A percentile compares a stretch with the other conserved stretches of the same genome.
Conservation (phyloP, 2,888 invertebrate genomes). For the Drosophila tanythrix region DNA sequence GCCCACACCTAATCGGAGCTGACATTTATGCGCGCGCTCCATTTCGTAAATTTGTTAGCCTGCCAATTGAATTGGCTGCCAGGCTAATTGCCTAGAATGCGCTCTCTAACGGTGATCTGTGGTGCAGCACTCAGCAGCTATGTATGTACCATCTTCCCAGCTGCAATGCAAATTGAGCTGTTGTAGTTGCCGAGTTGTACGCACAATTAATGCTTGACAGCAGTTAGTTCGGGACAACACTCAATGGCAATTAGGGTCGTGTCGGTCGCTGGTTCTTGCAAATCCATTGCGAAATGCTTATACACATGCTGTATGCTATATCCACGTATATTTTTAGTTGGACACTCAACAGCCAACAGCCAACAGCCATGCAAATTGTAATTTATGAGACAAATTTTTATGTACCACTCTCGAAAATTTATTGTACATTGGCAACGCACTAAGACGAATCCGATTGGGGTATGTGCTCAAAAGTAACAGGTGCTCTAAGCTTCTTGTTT, state of each 20-base stretch:
- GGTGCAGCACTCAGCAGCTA: slow-evolving; percentile 7
- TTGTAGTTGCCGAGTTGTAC: slow-evolving; percentile 71
- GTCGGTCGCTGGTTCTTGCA: slow-evolving; percentile 35
- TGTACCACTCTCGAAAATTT: slow-evolving; percentile 72
- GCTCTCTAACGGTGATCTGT: slow-evolving; percentile 58
- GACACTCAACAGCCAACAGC: slow-evolving; percentile 60
- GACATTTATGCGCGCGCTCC: slow-evolving; percentile 80
- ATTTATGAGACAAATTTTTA: slow-evolving; percentile 81
- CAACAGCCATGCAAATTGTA: slow-evolving; percentile 75
- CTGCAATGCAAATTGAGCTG: slow-evolving; percentile 74
- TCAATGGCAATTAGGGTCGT: slow-evolving; percentile 79
- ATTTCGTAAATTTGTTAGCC: slow-evolving; percentile 62
- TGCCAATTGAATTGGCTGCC: slow-evolving; percentile 46
- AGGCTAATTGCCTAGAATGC: slow-evolving; percentile 73
- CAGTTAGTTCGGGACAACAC: slow-evolving; percentile 72
- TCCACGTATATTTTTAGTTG: slow-evolving; percentile 52
- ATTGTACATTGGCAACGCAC: slow-evolving; percentile 54
- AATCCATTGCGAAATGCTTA: slow-evolving; percentile 65
- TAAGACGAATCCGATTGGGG: slow-evolving; percentile 37
- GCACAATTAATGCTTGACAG: slow-evolving; percentile 79
- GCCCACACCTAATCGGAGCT: slow-evolving; percentile 70
- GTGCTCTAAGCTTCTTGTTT: slow-evolving; percentile 52
- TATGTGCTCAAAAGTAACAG: slow-evolving; percentile 38
- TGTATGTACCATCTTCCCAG: slow-evolving; percentile 27
- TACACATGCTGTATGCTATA: slow-evolving; percentile 6